Evolutionary conservation across 2,888 invertebrate genomes (phyloP), one percentile per base, ranked within the genome.

Genomic region (Nephrotoma guestfalica): DNA sequence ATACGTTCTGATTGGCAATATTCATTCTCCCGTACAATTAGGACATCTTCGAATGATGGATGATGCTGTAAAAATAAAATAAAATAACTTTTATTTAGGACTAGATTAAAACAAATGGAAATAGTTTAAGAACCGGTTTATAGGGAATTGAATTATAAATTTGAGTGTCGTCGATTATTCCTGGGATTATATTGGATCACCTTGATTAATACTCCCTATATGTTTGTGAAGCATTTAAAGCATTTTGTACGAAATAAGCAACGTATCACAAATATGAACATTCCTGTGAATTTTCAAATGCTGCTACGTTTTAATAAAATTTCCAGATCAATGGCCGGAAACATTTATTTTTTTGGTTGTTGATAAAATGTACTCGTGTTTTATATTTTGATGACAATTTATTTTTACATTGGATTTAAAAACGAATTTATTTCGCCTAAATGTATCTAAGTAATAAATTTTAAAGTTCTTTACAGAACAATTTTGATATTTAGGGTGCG

Each of bases 1-100:
- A 99, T 98, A 89, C 96, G 94, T 89, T 97, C 95, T 87, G 98
- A 98, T 90, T 97, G 96, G 91, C 99, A 99, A 91, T 97, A 99
- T 91, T 99, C 99, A 89, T 99, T 97, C 90, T 97, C 97, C 84
- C 98, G 98, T 87, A 97, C 96, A 88, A 98, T 97, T 87, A 97
- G 94, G 85, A 97, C 96, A 90, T 98, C 98, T 90, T 98, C 98
- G 89, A 97, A 96, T 6, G 95, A 94, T 40, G 97, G 97, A 90
- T 97, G 96, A n/a, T 95, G 95, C 97, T 97, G 91, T 41, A 93
- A 92, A 87, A 83, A 87, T 83, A 83, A 88, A 71, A 71, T 71
- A 71, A 71, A 71, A 30, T 30, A 30, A 71, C 2, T 30, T 4
- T 30, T 86, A 87, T 88, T 87, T 47, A 85, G 86, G 86, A 87